These are phyloP conservation scores for Tautogolabrus adspersus DNA, from an alignment of 2,113 vertebrate species.

Conservation along the genomic window DNA sequence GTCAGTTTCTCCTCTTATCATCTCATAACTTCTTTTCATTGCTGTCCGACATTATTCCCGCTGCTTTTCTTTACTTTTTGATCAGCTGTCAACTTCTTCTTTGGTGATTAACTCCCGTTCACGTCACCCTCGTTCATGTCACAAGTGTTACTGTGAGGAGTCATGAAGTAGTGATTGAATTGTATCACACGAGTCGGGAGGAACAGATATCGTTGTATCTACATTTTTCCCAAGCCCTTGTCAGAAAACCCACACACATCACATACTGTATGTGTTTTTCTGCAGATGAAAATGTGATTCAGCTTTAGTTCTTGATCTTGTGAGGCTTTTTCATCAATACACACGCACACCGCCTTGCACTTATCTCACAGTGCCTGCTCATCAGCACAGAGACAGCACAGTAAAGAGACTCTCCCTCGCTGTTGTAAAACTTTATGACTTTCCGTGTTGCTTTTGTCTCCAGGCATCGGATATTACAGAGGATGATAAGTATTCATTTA, in stretches of 20 bases:
- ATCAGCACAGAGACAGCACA: slow-evolving; percentile 67
- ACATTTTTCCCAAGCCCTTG: no score
- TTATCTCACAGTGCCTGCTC: slow-evolving; percentile 64
- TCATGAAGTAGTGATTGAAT: no score
- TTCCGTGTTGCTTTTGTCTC: slow-evolving; percentile 77
- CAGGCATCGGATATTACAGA: slow-evolving; percentile 76
- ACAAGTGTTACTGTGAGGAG: no score
- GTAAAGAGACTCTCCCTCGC: slow-evolving; percentile 79
- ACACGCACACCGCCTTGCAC: slow-evolving; percentile 45
- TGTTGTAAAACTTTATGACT: slow-evolving; percentile 81
- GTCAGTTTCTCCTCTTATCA: no score
- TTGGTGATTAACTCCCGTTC: no score
- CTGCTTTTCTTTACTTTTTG: no score
- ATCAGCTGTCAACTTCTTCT: no score
- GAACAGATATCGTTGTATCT: no score
- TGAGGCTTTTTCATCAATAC: slow-evolving; percentile 57
- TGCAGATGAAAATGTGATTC: slow-evolving; percentile 27
- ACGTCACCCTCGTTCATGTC: no score
- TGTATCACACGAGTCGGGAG: no score
- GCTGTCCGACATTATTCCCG: no score
- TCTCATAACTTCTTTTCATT: no score
- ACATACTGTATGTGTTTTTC: slow-evolving; percentile 6
- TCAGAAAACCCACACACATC: background rate
- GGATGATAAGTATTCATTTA: slow-evolving; percentile 76
- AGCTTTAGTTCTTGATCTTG: slow-evolving; percentile 10